phyloP scores from a whole-genome alignment of 2,888 invertebrate species.

The Cephus nigrinus region DNA sequence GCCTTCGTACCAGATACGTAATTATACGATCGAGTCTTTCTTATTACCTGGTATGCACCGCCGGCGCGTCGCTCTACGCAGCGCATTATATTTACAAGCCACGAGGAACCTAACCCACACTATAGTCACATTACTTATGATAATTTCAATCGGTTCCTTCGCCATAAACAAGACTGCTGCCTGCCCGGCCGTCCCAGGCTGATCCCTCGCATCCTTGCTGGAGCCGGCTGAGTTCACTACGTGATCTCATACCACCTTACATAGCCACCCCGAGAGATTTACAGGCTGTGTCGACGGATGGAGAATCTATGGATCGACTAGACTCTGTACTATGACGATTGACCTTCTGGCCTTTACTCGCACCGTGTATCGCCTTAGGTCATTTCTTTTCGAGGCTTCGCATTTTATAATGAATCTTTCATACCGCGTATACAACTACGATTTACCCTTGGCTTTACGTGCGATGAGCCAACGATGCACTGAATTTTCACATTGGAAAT shows the following conservation, averaged over 20 bases:
- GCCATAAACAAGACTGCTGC: constrained; percentile 1
- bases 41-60: background rate
- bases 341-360: background rate
- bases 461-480: background rate
- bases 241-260: background rate
- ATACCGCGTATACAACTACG: background rate
- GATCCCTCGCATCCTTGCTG: background rate
- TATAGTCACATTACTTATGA: constrained; percentile 1
- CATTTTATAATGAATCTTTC: constrained; percentile 35
- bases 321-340: background rate
- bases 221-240: background rate
- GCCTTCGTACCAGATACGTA: constrained; percentile 6
- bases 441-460: background rate
- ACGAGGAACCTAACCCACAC: background rate
- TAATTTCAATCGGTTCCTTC: background rate
- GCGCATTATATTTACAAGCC: background rate
- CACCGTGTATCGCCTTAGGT: background rate
- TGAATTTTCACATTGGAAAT: background rate
- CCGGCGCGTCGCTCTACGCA: background rate
- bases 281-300: background rate
- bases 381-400: constrained; percentile 23
- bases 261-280: background rate
- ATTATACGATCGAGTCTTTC: constrained; percentile 3
- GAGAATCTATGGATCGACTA: background rate
- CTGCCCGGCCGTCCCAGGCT: background rate